Evolutionary conservation across 2,888 invertebrate species (phyloP), one percentile per base, ranked within the genome.

Genomic region (Hoplodrina blanda): DNA sequence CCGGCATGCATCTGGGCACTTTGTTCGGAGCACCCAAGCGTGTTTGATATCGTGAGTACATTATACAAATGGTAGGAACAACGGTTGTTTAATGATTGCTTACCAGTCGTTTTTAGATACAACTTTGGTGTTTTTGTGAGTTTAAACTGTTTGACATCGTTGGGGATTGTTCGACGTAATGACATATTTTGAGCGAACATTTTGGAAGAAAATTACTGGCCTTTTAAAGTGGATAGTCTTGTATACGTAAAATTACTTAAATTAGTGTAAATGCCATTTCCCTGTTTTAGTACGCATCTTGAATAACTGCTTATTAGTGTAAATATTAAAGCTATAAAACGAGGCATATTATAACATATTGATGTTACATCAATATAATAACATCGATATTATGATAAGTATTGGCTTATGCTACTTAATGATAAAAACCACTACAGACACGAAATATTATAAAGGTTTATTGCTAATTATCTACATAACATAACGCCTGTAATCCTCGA

Each of bases 61-160:
- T 80, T 73, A 82, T 63, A 73, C 75, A 82, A 83, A 73, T 74
- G 61, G 64, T 46, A 30, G 63, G 44, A 56, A 52, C 73, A 81
- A 74, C 73, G 62, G 83, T 79, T 72, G 65, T 70, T 62, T 80
- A 69, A 80, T 75, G 78, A 82, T 82, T 81, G 83, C 81, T 69
- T 73, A 55, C 62, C 57, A 60, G 65, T 72, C 55, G 80, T 19
- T 62, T 64, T 62, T 33, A 55, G 53, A 60, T 50, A 63, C 44
- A 53, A 54, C 8, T 49, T 46, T 17, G 17, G 57, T 56, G 62
- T 65, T 73, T 65, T 66, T 74, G 25, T 63, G 19, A 52, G 53
- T 73, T 67, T 57, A 79, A 76, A 76, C 54, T 64, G 66, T 62
- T 71, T 79, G 78, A 63, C 76, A 79, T 64, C 15, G 25, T 66